Evolutionary conservation across 1,140 invertebrate species (phyloP).

Genomic region (Drosophila parabipectinata): DNA sequence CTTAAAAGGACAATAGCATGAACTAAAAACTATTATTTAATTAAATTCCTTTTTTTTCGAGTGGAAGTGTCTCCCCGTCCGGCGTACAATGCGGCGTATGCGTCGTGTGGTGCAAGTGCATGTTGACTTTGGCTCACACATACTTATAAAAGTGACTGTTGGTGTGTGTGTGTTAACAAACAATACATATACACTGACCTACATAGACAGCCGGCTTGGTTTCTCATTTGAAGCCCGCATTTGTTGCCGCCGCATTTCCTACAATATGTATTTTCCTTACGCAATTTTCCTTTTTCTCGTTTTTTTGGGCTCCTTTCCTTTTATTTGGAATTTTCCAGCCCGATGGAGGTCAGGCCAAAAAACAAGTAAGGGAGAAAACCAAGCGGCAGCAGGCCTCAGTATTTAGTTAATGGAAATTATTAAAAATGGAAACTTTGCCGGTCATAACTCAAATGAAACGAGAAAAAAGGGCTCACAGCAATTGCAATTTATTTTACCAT

Average conservation of each 20-base stretch:
- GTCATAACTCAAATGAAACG: conserved; percentile 27
- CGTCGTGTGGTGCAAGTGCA: conserved; percentile 63
- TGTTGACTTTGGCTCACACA: conserved; percentile 60
- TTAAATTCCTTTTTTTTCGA: conserved; percentile 5
- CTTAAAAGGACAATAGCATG: neutral
- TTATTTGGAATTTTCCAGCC: conserved; percentile 22
- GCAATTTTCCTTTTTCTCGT: conserved; percentile 51
- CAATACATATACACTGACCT: conserved; percentile 55
- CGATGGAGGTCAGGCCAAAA: conserved; percentile 25
- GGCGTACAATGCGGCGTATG: conserved; percentile 43
- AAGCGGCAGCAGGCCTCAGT: conserved; percentile 26
- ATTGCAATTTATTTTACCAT: conserved; percentile 32
- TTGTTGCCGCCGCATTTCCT: conserved; percentile 59
- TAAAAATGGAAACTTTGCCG: conserved; percentile 45
- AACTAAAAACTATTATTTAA: neutral
- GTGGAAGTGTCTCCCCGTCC: conserved; percentile 3
- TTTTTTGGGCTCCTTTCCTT: conserved; percentile 5
- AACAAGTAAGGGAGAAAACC: conserved; percentile 21
- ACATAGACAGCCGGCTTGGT: conserved; percentile 62
- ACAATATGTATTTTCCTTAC: conserved; percentile 53
- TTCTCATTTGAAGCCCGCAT: conserved; percentile 60
- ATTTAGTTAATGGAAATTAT: conserved; percentile 76
- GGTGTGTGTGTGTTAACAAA: conserved; percentile 50
- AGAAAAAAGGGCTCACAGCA: conserved; percentile 4
- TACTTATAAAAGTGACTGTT: neutral